phyloP scores from a whole-genome alignment of 1,140 invertebrate species.

The Saxidomus purpurata region DNA sequence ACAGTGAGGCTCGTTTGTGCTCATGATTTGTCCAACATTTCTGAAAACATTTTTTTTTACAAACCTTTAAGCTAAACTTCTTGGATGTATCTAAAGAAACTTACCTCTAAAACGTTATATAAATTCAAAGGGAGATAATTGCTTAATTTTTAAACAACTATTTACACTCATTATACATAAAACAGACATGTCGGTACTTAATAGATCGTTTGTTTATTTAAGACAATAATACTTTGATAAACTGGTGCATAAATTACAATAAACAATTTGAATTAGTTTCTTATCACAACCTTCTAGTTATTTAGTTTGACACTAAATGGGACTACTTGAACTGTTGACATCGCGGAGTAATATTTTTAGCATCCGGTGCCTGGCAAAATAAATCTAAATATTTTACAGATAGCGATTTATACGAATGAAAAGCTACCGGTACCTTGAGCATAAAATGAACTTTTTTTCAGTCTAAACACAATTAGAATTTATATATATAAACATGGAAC shows the following conservation, averaged over 20 bases:
- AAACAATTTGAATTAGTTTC: constrained; percentile 41
- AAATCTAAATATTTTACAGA: not conserved
- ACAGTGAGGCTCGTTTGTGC: too few species aligned
- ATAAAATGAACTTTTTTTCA: too few species aligned
- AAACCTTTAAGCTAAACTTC: too few species aligned
- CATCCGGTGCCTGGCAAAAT: constrained; percentile 40
- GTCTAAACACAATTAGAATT: too few species aligned
- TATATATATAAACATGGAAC: too few species aligned
- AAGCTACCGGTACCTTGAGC: too few species aligned
- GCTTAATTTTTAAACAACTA: not conserved
- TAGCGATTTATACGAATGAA: too few species aligned
- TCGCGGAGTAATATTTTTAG: constrained; percentile 41
- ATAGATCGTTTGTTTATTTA: constrained; percentile 29
- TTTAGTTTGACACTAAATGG: constrained; percentile 29
- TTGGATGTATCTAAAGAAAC: too few species aligned
- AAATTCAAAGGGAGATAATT: too few species aligned
- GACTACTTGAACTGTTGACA: constrained; percentile 46
- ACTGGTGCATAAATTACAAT: constrained; percentile 39
- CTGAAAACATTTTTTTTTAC: too few species aligned
- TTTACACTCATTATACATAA: not conserved
- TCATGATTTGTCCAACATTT: too few species aligned
- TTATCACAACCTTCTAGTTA: constrained; percentile 21
- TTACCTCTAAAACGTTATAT: too few species aligned
- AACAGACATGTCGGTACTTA: constrained; percentile 19
- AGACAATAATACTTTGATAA: not conserved